Evolutionary conservation across 1,140 invertebrate species (phyloP), one percentile per base, ranked within the genome.

Genomic region (Drosophila athabasca): DNA sequence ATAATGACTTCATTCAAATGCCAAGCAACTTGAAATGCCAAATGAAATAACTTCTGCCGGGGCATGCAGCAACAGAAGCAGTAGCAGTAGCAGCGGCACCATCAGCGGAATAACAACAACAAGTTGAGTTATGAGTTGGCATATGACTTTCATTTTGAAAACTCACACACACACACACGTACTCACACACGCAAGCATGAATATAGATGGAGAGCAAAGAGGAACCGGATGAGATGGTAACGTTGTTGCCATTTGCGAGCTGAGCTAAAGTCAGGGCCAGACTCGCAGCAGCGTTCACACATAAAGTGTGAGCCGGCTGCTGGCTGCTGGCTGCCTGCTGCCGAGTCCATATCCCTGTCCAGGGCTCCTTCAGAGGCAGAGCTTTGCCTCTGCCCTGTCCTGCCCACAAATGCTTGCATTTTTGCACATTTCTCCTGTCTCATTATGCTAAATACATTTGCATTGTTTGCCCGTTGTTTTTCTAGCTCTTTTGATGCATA

Each of bases 371-470:
- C 31, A 24, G 43, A 44, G n/a, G n/a, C 11, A 19, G 17, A 19
- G 17, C 51, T 8, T 62, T 13, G 15, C 48, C 24, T 26, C 17
- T 52, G 17, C 29, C 55, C 46, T 49, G 8, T 26, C 62, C 45
- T 65, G 76, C 70, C 81, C 82, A 58, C 83, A 87, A 87, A 88
- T 87, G 83, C 76, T 87, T 87, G 83, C 83, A 87, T 87, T 87
- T 87, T 87, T 88, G 79, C 83, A 87, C 83, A 88, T 88, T 87
- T 87, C 79, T 87, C 83, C 83, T 87, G 83, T 87, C 83, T 87
- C 83, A 87, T 87, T 87, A 87, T 87, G 83, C 83, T 88, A 87
- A 87, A 87, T 87, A 87, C 83, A 87, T 87, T 87, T 87, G 83
- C 83, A 87, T 87, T 87, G 83, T 87, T 87, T 87, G 83, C 70